Conservation (phyloP, 2,113 vertebrate species). For the Irena cyanogastra region DNA sequence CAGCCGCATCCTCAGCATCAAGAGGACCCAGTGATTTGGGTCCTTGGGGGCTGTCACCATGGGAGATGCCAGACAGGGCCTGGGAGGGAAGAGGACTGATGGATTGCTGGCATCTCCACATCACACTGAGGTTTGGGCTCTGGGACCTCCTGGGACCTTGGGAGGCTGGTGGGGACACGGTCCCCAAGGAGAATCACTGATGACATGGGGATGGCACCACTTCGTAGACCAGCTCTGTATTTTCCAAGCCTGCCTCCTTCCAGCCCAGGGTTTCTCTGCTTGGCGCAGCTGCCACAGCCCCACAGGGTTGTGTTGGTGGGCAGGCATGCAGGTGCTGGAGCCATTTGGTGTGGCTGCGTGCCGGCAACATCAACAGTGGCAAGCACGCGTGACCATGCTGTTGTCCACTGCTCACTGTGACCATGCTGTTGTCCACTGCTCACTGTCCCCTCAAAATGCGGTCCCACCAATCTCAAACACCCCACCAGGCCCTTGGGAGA, state of each 20-base stretch:
- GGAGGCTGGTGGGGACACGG: not conserved
- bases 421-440: not conserved
- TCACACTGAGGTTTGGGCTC: fast-evolving
- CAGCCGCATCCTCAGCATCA: not conserved
- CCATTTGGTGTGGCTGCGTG: not conserved
- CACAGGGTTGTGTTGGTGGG: not conserved
- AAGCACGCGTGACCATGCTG: fast-evolving
- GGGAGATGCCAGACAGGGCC: fast-evolving
- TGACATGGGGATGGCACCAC: not conserved
- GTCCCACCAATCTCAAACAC: not conserved
- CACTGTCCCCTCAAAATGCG: not conserved
- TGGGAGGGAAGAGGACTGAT: not conserved
- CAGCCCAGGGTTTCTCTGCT: not conserved
- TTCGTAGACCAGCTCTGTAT: fast-evolving
- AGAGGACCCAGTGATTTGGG: not conserved
- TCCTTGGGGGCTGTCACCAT: not conserved
- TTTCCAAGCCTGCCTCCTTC: not conserved
- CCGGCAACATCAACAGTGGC: not conserved
- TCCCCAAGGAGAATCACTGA: not conserved
- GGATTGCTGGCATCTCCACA: not conserved
- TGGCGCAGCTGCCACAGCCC: fast-evolving
- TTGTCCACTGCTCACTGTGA: not conserved
- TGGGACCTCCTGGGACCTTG: not conserved
- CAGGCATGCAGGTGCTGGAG: not conserved
- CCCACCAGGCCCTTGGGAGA: not conserved